Base-by-base conservation (phyloP, 1,140 invertebrate genomes). In the Pseudachorutes palmiensis region DNA sequence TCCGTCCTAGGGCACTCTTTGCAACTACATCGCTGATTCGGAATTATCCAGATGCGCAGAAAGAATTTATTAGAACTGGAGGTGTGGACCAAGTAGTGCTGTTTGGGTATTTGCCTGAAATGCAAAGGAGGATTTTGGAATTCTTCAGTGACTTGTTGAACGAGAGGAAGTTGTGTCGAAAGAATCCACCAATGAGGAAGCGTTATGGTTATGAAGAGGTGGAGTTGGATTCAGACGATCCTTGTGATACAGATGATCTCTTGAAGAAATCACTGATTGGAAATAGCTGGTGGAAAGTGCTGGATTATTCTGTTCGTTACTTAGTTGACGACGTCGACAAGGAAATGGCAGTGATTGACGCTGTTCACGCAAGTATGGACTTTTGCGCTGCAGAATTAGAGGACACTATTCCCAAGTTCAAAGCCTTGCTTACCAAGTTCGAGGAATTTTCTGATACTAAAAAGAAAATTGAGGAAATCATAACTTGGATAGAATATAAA, bases 21-120 rank as follows among this genome's bases (percentile, higher is more conserved):
- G 87, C 87, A 1, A 68, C 90, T 36, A 83, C 87, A 57, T 82
- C 83, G 64, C 75, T 89, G 29, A 73, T 88, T 31, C 78, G 88
- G 60, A 81, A 86, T 48, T 90, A 87, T 78, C 88, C 88, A 1
- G 76, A 80, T 64, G 88, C 87, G 1, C 88, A 90, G 77, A 81
- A 82, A 67, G 79, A 81, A 58, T 83, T 87, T 65, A 76, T 86
- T 3, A 76, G 82, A 72, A 80, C 82, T 64, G 84, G 84, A 19
- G 86, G 85, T 19, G 74, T 87, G 36, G 76, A 81, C 63, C 78
- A 83, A 29, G 80, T 87, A 63, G 76, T 80, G 0, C 80, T 81
- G 58, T 76, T 85, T 14, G 61, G 69, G 0, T 73, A 64, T 59
- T 49, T 66, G 1, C 67, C 69, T 2, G 72, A 73, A 59, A 73